Conservation (phyloP, 2,797 vertebrate species). For the Typhlichthys eigenmanni region DNA sequence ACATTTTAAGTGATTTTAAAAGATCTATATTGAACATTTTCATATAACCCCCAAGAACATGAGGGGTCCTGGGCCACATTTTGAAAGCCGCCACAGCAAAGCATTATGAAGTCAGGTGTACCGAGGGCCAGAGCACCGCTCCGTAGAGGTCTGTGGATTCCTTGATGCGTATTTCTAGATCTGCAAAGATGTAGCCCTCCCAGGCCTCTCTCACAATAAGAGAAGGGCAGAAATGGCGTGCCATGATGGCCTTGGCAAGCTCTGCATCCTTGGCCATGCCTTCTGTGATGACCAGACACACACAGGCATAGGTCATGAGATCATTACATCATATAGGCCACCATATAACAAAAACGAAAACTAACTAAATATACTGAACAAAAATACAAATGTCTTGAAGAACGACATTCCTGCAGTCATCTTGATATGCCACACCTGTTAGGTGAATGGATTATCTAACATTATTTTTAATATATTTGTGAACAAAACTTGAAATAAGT, state of each 20-base stretch:
- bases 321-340: not conserved
- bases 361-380: not conserved
- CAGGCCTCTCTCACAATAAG: conserved; percentile 76
- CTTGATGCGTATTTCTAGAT: conserved; percentile 87
- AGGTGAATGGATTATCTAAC: no score
- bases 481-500: no score
- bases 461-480: no score
- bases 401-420: no score
- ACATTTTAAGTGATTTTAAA: no score
- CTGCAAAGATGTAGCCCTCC: conserved; percentile 88
- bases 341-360: not conserved
- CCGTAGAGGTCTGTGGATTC: conserved; percentile 90
- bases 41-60: no score
- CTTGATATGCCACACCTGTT: no score
- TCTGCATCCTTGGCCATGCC: conserved; percentile 67
- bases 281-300: conserved; percentile 43
- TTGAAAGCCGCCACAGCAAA: no score
- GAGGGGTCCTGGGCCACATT: no score
- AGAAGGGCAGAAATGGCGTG: conserved; percentile 80
- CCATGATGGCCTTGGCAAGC: conserved; percentile 84
- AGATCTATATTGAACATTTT: no score
- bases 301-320: not conserved
- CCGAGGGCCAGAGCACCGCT: conserved; percentile 95
- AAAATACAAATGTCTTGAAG: not conserved
- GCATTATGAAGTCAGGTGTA: conserved; percentile 48